Percentiles rank a stretch among this genome's conserved stretches.
Evolutionary conservation across 2,113 vertebrate genomes (phyloP).

Genomic region (Poeciliopsis retropinna): DNA sequence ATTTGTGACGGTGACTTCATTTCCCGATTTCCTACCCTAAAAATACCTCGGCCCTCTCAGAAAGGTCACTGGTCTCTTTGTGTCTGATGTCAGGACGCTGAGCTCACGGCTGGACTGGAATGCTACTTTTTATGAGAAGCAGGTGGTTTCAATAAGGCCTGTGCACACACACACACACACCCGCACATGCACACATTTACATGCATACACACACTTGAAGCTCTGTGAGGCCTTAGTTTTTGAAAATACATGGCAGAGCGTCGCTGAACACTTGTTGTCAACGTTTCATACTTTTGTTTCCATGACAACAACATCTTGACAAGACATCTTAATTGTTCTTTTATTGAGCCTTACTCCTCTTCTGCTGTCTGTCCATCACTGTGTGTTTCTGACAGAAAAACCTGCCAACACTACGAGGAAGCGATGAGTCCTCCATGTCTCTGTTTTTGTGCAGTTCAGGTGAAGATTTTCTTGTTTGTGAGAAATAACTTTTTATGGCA

Average conservation of each 20-base stretch:
- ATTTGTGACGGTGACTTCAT: neutral
- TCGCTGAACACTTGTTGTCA: neutral
- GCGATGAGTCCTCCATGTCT: neutral
- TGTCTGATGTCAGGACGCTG: neutral
- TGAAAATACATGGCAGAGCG: neutral
- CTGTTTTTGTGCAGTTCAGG: neutral
- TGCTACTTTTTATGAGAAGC: slow-evolving; percentile 1
- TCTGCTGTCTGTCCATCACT: neutral
- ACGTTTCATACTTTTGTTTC: neutral
- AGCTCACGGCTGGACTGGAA: neutral
- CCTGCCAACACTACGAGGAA: neutral
- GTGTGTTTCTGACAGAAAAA: neutral
- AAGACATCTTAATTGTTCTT: neutral
- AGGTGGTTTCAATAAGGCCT: neutral
- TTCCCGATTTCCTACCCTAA: neutral
- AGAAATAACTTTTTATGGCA: neutral
- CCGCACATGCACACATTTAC: neutral
- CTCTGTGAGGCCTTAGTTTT: neutral
- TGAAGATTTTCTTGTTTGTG: neutral
- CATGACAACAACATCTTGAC: neutral
- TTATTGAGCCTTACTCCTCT: neutral
- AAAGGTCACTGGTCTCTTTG: neutral
- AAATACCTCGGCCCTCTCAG: neutral
- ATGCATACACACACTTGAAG: neutral
- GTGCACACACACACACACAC: neutral